Conservation (phyloP, 2,888 invertebrate genomes). For the Balanococcus diminutus region DNA sequence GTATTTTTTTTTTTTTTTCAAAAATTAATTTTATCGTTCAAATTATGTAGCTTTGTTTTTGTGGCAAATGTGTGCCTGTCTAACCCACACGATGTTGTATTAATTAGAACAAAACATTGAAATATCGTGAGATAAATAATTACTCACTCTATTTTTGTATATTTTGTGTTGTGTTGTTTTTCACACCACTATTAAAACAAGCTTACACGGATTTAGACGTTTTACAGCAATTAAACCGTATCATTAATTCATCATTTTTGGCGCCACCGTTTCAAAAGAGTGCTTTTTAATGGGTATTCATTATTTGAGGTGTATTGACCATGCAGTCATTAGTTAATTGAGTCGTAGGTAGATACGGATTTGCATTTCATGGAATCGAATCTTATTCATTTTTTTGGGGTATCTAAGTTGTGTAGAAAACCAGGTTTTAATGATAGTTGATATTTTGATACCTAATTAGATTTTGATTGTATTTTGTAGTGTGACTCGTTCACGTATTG, state of each 20-base stretch:
- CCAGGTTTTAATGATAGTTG: too few relatives aligned
- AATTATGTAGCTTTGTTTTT: too few relatives aligned
- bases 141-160: background rate
- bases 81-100: background rate
- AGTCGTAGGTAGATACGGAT: background rate
- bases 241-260: conserved; percentile 17
- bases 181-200: conserved; percentile 3
- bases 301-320: background rate
- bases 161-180: background rate
- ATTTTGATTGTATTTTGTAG: too few relatives aligned
- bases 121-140: background rate
- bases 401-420: too few relatives aligned
- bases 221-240: background rate
- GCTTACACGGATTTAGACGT: background rate
- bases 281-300: background rate
- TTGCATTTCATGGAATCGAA: background rate
- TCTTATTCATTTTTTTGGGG: background rate
- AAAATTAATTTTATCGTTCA: too few relatives aligned
- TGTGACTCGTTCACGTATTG: too few relatives aligned
- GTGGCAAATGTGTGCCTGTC: too few relatives aligned
- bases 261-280: background rate
- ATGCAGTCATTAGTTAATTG: background rate
- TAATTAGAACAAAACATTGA: background rate
- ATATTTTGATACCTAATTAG: too few relatives aligned
- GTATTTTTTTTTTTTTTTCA: background rate